Evolutionary conservation across 2,113 vertebrate species (phyloP).

Genomic region (Thunnus thynnus): DNA sequence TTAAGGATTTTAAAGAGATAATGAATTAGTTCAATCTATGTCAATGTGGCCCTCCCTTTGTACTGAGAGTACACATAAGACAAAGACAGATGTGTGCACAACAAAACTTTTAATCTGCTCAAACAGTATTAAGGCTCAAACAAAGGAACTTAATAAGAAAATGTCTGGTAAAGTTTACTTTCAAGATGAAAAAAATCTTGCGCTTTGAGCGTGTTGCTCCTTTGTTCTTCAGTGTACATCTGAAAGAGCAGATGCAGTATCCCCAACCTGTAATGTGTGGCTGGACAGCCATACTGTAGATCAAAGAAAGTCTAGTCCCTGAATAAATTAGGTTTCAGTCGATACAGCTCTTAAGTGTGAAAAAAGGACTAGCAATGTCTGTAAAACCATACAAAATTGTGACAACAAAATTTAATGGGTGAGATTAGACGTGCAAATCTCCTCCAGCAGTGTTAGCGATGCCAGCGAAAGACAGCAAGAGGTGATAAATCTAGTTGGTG

Average conservation of each 20-base stretch:
- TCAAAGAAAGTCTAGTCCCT: neutral
- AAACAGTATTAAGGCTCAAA: slow-evolving; percentile 12
- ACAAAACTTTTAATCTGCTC: neutral
- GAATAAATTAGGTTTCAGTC: neutral
- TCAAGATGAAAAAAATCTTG: neutral
- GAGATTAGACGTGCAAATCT: slow-evolving; percentile 10
- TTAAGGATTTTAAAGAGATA: slow-evolving; percentile 2
- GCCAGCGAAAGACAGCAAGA: no score
- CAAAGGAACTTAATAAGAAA: slow-evolving; percentile 11
- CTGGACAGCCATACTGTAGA: neutral
- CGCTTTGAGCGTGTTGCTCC: neutral
- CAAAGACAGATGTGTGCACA: slow-evolving; percentile 29
- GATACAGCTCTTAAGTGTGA: neutral
- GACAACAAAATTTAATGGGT: slow-evolving; percentile 1
- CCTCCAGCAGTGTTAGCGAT: neutral
- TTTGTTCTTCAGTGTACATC: neutral
- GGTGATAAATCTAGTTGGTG: no score
- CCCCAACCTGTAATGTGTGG: neutral
- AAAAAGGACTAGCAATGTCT: neutral
- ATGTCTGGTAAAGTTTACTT: neutral
- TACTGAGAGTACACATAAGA: slow-evolving; percentile 23
- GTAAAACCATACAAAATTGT: neutral
- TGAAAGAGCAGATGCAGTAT: neutral
- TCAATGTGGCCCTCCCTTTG: slow-evolving; percentile 32
- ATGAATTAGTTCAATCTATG: neutral